phyloP scores from a whole-genome alignment of 2,888 invertebrate species.

The Agriopis marginaria region DNA sequence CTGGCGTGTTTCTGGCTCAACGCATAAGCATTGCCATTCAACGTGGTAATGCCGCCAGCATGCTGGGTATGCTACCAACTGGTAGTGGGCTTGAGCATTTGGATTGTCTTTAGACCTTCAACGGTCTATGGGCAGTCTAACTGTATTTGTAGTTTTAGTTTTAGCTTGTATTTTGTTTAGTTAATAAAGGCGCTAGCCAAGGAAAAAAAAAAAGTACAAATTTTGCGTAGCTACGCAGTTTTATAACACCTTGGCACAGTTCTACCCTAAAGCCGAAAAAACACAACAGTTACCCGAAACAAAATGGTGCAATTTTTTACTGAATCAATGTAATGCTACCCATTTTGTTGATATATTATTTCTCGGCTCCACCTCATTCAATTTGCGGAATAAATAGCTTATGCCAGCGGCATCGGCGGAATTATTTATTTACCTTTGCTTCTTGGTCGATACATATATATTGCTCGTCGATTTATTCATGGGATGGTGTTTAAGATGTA shows the following conservation, averaged over 20 bases:
- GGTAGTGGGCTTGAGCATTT: too few relatives aligned
- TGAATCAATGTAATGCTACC: slow-evolving; percentile 62
- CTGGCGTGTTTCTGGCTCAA: too few relatives aligned
- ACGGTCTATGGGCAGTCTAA: too few relatives aligned
- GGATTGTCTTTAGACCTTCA: too few relatives aligned
- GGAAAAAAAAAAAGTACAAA: too few relatives aligned
- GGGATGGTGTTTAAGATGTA: slow-evolving; percentile 35
- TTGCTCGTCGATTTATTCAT: slow-evolving; percentile 42
- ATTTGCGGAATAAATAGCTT: slow-evolving; percentile 63
- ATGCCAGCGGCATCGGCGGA: slow-evolving; percentile 54
- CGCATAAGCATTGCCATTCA: too few relatives aligned
- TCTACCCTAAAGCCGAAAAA: slow-evolving; percentile 33
- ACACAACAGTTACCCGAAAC: slow-evolving; percentile 48
- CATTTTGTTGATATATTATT: slow-evolving; percentile 67
- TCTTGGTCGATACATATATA: slow-evolving; percentile 48
- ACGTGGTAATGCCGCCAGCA: too few relatives aligned
- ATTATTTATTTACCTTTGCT: slow-evolving; percentile 55
- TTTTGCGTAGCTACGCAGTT: not conserved
- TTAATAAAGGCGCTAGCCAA: too few relatives aligned
- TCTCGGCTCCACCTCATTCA: slow-evolving; percentile 59
- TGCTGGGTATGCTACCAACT: too few relatives aligned
- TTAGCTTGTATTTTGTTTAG: too few relatives aligned
- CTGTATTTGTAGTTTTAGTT: too few relatives aligned
- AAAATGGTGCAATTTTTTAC: slow-evolving; percentile 62
- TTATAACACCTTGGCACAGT: not conserved